phyloP scores from a whole-genome alignment of 2,888 invertebrate species.

The Volucella zonaria region DNA sequence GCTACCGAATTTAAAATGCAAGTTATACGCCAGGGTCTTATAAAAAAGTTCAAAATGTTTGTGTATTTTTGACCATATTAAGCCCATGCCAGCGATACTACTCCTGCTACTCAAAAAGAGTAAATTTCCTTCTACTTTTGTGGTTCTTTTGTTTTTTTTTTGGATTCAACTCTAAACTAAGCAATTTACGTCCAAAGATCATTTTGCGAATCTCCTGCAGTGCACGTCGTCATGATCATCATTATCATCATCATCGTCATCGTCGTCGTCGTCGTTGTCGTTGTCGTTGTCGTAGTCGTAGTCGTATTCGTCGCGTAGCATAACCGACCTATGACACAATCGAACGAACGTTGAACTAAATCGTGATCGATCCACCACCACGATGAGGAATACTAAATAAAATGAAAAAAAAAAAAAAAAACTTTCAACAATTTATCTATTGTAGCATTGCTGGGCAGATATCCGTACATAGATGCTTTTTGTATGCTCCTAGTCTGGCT shows the following conservation, averaged over 20 bases:
- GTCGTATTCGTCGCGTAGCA: conserved; percentile 53
- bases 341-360: conserved; percentile 73
- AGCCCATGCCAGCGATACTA: conserved; percentile 53
- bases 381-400: conserved; percentile 58
- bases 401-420: conserved; percentile 35
- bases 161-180: conserved; percentile 19
- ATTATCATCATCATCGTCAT: conserved; percentile 20
- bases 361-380: conserved; percentile 75
- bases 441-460: conserved; percentile 47
- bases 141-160: conserved; percentile 59
- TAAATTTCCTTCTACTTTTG: conserved; percentile 48
- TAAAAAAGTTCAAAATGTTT: conserved; percentile 71
- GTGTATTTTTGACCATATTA: conserved; percentile 68
- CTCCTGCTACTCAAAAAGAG: conserved; percentile 32
- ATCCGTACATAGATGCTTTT: conserved; percentile 41
- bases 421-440: conserved; percentile 31
- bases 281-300: conserved; percentile 28
- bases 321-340: conserved; percentile 76
- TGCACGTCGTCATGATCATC: neutral
- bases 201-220: conserved; percentile 32
- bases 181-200: conserved; percentile 57
- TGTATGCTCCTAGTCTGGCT: conserved; percentile 27
- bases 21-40: conserved; percentile 45
- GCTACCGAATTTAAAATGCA: conserved; percentile 70
- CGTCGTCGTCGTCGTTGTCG: conserved; percentile 31